These are phyloP conservation scores for Dendrolimus punctatus DNA, from an alignment of 1,140 invertebrate species.

Conservation along the genomic window DNA sequence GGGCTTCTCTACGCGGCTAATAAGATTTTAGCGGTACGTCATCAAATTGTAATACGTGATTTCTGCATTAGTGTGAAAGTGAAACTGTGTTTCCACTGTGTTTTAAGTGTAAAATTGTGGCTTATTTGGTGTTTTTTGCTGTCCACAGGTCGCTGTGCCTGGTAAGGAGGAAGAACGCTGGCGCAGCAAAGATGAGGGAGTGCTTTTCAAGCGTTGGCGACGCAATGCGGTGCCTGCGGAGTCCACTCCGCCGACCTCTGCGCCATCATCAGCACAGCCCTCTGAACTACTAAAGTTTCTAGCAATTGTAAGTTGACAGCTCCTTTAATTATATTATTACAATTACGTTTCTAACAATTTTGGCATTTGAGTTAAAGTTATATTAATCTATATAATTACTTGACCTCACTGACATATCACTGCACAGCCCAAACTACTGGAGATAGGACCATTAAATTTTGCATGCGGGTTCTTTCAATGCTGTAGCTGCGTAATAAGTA, in stretches of 20 bases:
- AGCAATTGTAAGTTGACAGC: slow-evolving; percentile 64
- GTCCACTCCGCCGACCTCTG: slow-evolving; percentile 27
- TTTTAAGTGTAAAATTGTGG: slow-evolving; percentile 31
- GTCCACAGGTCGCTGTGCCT: slow-evolving; percentile 60
- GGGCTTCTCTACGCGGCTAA: slow-evolving; percentile 60
- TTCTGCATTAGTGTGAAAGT: slow-evolving; percentile 31
- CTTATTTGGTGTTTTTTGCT: slow-evolving; percentile 56
- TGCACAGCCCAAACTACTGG: too few relatives aligned
- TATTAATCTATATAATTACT: too few relatives aligned
- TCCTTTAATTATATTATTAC: neutral
- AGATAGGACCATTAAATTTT: too few relatives aligned
- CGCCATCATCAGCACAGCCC: slow-evolving; percentile 40
- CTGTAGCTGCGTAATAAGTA: too few relatives aligned
- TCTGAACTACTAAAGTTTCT: slow-evolving; percentile 67
- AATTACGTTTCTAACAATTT: too few relatives aligned
- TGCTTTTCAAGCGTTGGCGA: slow-evolving; percentile 56
- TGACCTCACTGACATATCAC: too few relatives aligned
- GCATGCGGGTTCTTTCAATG: too few relatives aligned
- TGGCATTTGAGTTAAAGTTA: too few relatives aligned
- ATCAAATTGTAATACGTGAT: slow-evolving; percentile 33
- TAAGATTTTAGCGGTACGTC: slow-evolving; percentile 68
- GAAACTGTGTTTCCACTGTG: slow-evolving; percentile 25
- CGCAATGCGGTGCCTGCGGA: slow-evolving; percentile 39
- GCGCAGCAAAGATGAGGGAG: slow-evolving; percentile 57
- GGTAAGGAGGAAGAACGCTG: slow-evolving; percentile 62